These are phyloP conservation scores for Gavia stellata DNA, from an alignment of 2,113 vertebrate species.

Conservation along the genomic window DNA sequence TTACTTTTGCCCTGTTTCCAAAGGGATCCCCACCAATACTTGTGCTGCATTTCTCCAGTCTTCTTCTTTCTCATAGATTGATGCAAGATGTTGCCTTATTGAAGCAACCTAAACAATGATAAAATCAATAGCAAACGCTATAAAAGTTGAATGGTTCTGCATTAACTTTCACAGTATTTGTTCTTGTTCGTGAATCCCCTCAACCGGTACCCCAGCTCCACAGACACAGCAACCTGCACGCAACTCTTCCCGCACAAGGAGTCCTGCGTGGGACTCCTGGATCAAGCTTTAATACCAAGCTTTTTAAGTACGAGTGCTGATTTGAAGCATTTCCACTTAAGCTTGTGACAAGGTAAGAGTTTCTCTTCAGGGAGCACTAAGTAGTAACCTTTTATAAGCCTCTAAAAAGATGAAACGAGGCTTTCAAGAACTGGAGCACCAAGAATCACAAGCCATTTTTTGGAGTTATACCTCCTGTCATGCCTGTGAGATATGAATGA, in stretches of 20 bases:
- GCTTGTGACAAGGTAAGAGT: background rate
- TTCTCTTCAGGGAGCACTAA: background rate
- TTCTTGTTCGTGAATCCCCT: background rate
- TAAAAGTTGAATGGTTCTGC: background rate
- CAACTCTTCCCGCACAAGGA: background rate
- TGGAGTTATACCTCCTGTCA: background rate
- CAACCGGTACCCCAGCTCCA: background rate
- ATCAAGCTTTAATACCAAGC: background rate
- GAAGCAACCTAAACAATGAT: conserved; percentile 84
- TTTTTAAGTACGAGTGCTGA: background rate
- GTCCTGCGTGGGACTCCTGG: background rate
- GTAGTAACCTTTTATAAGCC: background rate
- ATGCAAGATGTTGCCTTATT: conserved; percentile 95
- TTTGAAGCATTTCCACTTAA: background rate
- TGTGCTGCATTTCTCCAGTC: conserved; percentile 98
- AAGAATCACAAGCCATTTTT: background rate
- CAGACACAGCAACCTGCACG: background rate
- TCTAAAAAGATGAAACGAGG: background rate
- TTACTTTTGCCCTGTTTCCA: conserved; percentile 97
- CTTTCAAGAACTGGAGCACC: background rate
- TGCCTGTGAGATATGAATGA: background rate
- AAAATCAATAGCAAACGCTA: background rate
- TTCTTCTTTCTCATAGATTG: conserved; percentile 98
- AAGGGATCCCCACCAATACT: conserved; percentile 95
- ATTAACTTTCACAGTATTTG: background rate